Percentiles rank a stretch among this genome's conserved stretches.
phyloP scores from a whole-genome alignment of 2,797 vertebrate species.

The Rhadinocentrus ornatus region DNA sequence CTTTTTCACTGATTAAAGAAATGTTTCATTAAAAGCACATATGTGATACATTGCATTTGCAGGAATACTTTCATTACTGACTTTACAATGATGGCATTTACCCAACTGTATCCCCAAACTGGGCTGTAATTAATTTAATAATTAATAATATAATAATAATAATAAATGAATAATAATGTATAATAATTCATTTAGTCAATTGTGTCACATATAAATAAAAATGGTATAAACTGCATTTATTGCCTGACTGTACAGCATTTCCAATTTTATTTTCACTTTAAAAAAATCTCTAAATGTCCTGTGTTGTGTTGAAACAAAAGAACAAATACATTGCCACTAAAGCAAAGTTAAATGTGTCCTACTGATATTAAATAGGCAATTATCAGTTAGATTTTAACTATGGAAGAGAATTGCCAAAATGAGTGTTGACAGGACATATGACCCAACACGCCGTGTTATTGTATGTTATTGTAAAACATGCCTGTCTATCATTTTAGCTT shows the following conservation, averaged over 20 bases:
- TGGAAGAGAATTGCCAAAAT: neutral
- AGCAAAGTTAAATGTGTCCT: slow-evolving; percentile 4
- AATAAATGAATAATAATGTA: no score
- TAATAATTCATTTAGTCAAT: no score
- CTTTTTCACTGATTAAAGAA: neutral
- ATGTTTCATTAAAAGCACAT: neutral
- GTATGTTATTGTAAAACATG: neutral
- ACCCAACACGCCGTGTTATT: neutral
- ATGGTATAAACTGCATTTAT: no score
- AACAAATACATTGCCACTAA: slow-evolving; percentile 11
- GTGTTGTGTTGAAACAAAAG: neutral
- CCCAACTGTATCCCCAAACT: neutral
- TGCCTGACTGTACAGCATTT: no score
- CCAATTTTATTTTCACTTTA: neutral
- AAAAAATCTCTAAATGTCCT: neutral
- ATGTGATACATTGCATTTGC: neutral
- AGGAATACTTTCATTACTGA: neutral
- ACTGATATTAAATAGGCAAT: neutral
- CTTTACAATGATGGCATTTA: neutral
- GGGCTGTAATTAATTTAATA: neutral
- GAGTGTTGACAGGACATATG: neutral
- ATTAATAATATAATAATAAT: no score
- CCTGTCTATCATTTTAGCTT: neutral
- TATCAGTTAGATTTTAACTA: neutral
- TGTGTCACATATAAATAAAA: no score